A percentile compares a stretch with the other conserved stretches of the same genome.
Evolutionary conservation across 2,888 invertebrate species (phyloP).

Genomic region (Pandemis heparana): DNA sequence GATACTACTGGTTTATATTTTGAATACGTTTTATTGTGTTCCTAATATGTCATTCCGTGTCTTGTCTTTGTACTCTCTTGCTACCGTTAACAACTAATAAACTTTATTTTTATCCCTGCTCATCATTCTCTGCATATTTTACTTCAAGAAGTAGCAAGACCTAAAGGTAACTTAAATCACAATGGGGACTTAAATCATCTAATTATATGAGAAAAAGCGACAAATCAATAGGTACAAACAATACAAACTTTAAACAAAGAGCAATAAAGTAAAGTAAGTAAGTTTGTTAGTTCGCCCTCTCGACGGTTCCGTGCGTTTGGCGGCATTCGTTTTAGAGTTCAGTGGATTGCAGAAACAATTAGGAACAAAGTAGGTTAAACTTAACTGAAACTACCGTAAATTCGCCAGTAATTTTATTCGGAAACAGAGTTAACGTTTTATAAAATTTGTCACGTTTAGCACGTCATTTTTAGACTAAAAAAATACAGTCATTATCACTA

Average conservation of each 20-base stretch:
- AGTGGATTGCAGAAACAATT: constrained; percentile 23
- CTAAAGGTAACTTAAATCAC: background rate
- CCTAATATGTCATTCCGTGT: too few species aligned
- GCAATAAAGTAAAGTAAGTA: constrained; percentile 22
- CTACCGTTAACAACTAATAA: too few species aligned
- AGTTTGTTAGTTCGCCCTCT: background rate
- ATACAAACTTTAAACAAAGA: constrained; percentile 34
- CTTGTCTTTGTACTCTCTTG: too few species aligned
- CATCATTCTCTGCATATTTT: too few species aligned
- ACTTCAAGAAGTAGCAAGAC: too few species aligned
- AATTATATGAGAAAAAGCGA: constrained; percentile 22
- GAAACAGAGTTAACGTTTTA: background rate
- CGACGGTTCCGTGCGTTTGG: constrained; percentile 15
- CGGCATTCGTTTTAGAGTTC: constrained; percentile 1
- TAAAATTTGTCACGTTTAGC: background rate
- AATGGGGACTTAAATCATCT: constrained; percentile 33
- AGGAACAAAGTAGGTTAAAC: constrained; percentile 23
- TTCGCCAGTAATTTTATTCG: constrained; percentile 3
- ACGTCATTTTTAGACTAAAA: too few species aligned
- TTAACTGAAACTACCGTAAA: constrained; percentile 12
- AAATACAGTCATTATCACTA: too few species aligned
- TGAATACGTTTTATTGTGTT: too few species aligned
- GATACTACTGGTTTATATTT: too few species aligned
- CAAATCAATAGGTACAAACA: constrained; percentile 28
- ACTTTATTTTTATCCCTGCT: too few species aligned